Evolutionary conservation across 1,140 invertebrate species (phyloP), one percentile per base, ranked within the genome.

Genomic region (Nasonia longicornis): DNA sequence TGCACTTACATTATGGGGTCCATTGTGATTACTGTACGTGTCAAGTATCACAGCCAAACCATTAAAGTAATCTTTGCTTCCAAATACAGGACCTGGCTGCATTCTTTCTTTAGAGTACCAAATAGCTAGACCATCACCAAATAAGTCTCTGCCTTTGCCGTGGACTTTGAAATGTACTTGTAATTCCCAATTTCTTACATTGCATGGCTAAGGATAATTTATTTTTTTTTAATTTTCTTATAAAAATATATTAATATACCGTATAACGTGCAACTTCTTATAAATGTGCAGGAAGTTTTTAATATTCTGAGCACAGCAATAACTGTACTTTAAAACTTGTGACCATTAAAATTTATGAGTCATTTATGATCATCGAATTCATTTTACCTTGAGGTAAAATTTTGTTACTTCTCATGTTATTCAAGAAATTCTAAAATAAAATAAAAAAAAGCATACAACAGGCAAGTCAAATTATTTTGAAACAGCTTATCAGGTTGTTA

Each of bases 11-110:
- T 97, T 97, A 87, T 99, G 97, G 71, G 96, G 96, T n/a, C 98
- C 98, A 93, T 99, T 99, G 86, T 99, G 98, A 90, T 99, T 99
- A 88, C 97, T 99, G 89, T 99, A 99, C 0, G 99, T 99, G 89
- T 99, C 99, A 76, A 99, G 89, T 89, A 99, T 97, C 45, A 99
- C 93, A 12, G 95, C 98, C 20, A 99, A 91, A 0, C 99, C 99
- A 75, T 94, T 92, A 89, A 99, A 99, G 85, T 93, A 95, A 89
- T 99, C 97, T 87, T 95, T 95, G 87, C 95, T 98, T 20, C 99
- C 99, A 92, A 99, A 99, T 0, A 99, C 98, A 14, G 95, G 93
- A 0, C 98, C 98, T 1, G 92, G 70, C 83, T 94, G 87, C 94
- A 98, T 96, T 79, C 96, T 93, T 77, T 99, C 97, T 88, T 95